Evolutionary conservation across 2,113 vertebrate species (phyloP).

Genomic region (Chamaetylas fuelleborni): DNA sequence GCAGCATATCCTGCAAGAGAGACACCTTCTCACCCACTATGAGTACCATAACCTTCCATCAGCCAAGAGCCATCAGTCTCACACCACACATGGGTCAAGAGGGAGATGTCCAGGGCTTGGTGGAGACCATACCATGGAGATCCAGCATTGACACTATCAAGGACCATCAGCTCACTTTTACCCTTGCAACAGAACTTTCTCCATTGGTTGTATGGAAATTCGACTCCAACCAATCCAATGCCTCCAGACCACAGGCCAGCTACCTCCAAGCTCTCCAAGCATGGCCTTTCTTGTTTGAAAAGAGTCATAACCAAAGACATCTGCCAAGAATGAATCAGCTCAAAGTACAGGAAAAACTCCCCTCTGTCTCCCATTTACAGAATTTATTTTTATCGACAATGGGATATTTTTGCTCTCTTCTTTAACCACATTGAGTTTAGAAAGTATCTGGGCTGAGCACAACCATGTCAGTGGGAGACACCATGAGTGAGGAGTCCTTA

Average conservation of each 20-base stretch:
- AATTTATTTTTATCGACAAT: background rate
- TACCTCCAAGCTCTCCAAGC: background rate
- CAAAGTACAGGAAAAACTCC: background rate
- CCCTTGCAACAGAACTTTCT: background rate
- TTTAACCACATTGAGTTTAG: background rate
- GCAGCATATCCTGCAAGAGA: background rate
- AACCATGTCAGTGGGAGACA: background rate
- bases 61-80: background rate
- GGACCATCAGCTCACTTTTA: background rate
- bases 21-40: background rate
- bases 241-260: rapidly evolving
- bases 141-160: background rate
- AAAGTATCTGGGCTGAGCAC: background rate
- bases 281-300: background rate
- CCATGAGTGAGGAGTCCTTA: background rate
- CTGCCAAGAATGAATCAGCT: background rate
- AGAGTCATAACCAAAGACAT: background rate
- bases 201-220: rapidly evolving
- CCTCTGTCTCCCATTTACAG: background rate
- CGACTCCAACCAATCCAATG: background rate
- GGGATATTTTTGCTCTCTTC: background rate
- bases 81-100: background rate
- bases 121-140: background rate
- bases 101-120: background rate
- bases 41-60: background rate